Base-by-base conservation (phyloP, 1,140 invertebrate genomes). In the Atta cephalotes region DNA sequence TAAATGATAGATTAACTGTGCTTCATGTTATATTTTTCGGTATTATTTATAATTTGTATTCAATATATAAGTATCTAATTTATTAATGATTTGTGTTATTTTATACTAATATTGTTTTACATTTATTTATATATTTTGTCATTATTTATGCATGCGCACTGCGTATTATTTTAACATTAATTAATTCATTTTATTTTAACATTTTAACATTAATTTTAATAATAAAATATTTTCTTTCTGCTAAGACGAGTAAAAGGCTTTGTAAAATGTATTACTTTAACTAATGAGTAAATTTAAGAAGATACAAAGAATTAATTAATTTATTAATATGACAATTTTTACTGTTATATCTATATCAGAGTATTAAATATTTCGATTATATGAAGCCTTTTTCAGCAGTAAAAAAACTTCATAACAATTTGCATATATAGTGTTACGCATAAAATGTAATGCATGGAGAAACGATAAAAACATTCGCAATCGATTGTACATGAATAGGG, bases 1-100 rank as follows among this genome's bases (percentile, higher is more conserved):
- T 45, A 77, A 62, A 18, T n/a, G n/a, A 60, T 7, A 14, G 3
- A 76, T 76, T 76, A 77, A 77, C 60, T 5, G 18, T 28, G 5
- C 18, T 74, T 35, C n/a, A 9, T 14, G 62, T 14, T 63, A 63
- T 7, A 74, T 14, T 56, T 58, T 35, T 65, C 2, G 2, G 0
- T 58, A 10, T 70, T 21, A 10, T 28, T 51, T 5, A 14, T 72
- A 72, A 3, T 21, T 72, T 31, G 18, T 28, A 18, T 0, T 71
- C 53, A 10, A 31, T 51, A 51, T 16, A 25, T 25, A 18, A 14
- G 18, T 68, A 3, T 25, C 3, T 45, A 21, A n/a, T 21, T 68
- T 5, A 68, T 39, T 66, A 66, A 65, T 65, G n/a, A 10, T 1
- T 3, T 10, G 16, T 35, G n/a, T 66, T 66, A 35, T 18, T 2